Percentiles rank a stretch among this genome's conserved stretches.
Conservation (phyloP, 2,888 invertebrate genomes). For the Imbricaverruca yamaguchii region DNA sequence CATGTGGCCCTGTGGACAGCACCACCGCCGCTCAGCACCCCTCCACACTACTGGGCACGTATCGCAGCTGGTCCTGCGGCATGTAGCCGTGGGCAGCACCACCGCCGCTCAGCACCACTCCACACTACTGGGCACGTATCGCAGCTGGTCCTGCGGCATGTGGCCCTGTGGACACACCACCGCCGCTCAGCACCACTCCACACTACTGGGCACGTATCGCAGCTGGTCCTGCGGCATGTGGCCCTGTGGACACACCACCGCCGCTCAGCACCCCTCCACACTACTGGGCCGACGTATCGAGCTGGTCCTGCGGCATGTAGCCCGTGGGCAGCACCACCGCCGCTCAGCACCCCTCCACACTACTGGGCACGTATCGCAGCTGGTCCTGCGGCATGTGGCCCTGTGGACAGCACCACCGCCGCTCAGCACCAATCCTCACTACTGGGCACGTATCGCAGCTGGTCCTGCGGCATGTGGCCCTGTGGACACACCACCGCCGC, state of each 20-base stretch:
- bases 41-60: too few species aligned
- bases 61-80: too few species aligned
- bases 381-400: conserved; percentile 84
- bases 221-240: conserved; percentile 79
- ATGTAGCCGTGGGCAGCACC: too few species aligned
- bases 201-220: conserved; percentile 54
- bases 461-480: conserved; percentile 84
- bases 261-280: too few species aligned
- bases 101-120: neutral
- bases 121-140: too few species aligned
- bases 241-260: conserved; percentile 49
- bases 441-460: conserved; percentile 60
- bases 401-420: conserved; percentile 38
- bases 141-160: conserved; percentile 73
- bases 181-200: too few species aligned
- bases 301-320: conserved; percentile 73
- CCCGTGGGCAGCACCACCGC: conserved; percentile 48
- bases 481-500: conserved; percentile 36
- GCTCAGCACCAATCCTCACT: too few species aligned
- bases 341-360: too few species aligned
- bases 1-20: too few species aligned
- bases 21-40: too few species aligned
- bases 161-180: conserved; percentile 54
- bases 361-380: conserved; percentile 59
- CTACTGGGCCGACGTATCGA: conserved; percentile 45